Percentiles rank a stretch among this genome's conserved stretches.
Conservation (phyloP, 2,113 vertebrate species). For the Xiphophorus couchianus region DNA sequence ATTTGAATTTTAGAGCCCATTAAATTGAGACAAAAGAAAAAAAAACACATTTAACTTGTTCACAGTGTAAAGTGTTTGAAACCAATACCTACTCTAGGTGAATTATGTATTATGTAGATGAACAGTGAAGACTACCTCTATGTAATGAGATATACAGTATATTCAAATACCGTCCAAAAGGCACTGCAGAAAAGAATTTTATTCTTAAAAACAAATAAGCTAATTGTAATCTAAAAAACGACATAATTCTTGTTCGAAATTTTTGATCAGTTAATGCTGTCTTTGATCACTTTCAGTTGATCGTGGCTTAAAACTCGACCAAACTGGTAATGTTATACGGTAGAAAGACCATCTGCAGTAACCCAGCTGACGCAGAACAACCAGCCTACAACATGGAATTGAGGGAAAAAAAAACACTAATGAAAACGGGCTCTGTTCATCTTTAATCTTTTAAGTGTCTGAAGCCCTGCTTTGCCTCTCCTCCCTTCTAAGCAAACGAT, state of each 20-base stretch:
- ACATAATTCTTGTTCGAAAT: neutral
- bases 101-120: no score
- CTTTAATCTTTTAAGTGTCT: constrained; percentile 11
- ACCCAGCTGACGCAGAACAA: neutral
- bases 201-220: no score
- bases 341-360: neutral
- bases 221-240: no score
- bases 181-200: no score
- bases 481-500: constrained; percentile 6
- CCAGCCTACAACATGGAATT: neutral
- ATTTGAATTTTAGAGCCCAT: no score
- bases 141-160: no score
- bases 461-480: constrained; percentile 1
- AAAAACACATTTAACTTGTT: no score
- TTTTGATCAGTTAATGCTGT: neutral
- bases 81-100: no score
- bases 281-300: neutral
- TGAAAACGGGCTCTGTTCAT: neutral
- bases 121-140: no score
- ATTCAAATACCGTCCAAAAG: no score
- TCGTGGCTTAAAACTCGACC: neutral
- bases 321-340: neutral
- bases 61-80: no score
- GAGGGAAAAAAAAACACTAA: neutral
- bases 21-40: no score